phyloP scores from a whole-genome alignment of 2,888 invertebrate species.

The Morpho deidamia region DNA sequence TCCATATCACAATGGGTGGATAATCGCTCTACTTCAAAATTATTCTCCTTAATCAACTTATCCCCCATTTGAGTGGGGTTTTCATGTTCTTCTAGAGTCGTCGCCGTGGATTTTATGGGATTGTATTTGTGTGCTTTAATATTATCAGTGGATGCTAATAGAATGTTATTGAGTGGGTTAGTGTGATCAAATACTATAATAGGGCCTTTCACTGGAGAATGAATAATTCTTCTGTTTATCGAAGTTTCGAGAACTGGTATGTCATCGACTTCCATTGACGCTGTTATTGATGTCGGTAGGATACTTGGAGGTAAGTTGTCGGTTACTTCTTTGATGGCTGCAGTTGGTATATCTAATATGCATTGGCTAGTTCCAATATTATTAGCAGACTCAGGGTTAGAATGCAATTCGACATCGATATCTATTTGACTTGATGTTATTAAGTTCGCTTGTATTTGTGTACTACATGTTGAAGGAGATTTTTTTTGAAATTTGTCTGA shows the following conservation, averaged over 20 bases:
- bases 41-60: conserved; percentile 2
- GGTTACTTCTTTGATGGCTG: conserved; percentile 6
- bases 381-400: conserved; percentile 29
- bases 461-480: conserved; percentile 40
- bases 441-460: conserved; percentile 54
- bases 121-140: conserved; percentile 44
- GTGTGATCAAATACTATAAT: conserved; percentile 51
- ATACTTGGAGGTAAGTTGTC: conserved; percentile 5
- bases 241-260: background rate
- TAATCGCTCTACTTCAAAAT: conserved; percentile 18
- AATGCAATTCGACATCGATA: conserved; percentile 33
- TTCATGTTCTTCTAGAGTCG: conserved; percentile 6
- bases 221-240: conserved; percentile 1
- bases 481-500: conserved; percentile 21
- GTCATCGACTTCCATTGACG: conserved; percentile 11
- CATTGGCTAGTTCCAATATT: conserved; percentile 23
- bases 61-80: background rate
- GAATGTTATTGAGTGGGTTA: conserved; percentile 61
- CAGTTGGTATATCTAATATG: conserved; percentile 11
- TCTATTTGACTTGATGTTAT: conserved; percentile 59
- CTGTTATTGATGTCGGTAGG: background rate
- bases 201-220: conserved; percentile 10
- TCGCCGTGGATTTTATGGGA: conserved; percentile 29
- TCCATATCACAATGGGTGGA: conserved; percentile 20
- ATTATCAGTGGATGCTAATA: conserved; percentile 27